Conservation (phyloP, 1,140 invertebrate species). For the Homalodisca vitripennis region DNA sequence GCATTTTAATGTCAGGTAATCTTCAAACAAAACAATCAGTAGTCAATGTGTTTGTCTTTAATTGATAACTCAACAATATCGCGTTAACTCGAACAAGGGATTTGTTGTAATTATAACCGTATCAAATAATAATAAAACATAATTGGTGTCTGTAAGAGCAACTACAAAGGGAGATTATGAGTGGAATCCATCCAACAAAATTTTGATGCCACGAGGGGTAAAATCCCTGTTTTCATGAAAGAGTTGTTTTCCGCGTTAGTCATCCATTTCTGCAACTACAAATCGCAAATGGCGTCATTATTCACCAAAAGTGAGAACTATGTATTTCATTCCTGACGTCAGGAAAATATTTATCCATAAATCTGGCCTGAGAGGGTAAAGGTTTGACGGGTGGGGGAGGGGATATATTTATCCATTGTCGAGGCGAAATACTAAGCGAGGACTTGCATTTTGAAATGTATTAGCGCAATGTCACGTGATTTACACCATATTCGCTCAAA, state of each 20-base stretch:
- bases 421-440: conserved; percentile 9
- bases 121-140: too few relatives aligned
- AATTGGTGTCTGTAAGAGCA: too few relatives aligned
- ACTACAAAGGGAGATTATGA: too few relatives aligned
- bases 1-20: too few relatives aligned
- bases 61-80: too few relatives aligned
- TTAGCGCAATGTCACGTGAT: conserved; percentile 13
- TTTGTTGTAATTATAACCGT: too few relatives aligned
- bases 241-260: neutral
- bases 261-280: conserved; percentile 7
- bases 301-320: conserved; percentile 17
- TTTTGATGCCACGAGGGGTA: too few relatives aligned
- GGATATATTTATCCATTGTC: conserved; percentile 17
- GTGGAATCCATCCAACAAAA: too few relatives aligned
- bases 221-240: neutral
- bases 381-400: neutral
- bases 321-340: conserved; percentile 15
- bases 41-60: too few relatives aligned
- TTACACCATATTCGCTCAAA: conserved; percentile 15
- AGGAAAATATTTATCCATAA: conserved; percentile 14
- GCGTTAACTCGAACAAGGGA: too few relatives aligned
- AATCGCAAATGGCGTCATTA: conserved; percentile 12
- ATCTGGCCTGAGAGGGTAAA: neutral
- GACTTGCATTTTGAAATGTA: conserved; percentile 10
- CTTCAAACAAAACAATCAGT: too few relatives aligned